Percentiles rank a stretch among this genome's conserved stretches.
These are phyloP conservation scores for Parnassius glacialis DNA, from an alignment of 2,888 invertebrate genomes.

Conservation along the genomic window DNA sequence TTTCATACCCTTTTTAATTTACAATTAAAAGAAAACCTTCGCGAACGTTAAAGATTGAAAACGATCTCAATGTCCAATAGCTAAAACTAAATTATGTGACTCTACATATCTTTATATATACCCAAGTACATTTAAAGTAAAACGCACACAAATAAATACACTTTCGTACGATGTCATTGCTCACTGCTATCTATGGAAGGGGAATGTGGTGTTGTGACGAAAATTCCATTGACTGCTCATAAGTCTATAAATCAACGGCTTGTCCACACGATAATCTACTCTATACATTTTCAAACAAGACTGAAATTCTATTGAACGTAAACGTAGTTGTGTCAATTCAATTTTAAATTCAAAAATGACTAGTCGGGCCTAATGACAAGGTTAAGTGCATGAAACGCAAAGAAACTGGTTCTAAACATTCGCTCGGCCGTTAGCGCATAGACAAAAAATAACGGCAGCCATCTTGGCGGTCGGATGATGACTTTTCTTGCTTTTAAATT, in stretches of 20 bases:
- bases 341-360: constrained; percentile 41
- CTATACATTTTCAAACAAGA: neutral
- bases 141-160: constrained; percentile 30
- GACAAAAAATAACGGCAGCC: constrained; percentile 44
- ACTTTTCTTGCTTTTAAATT: constrained; percentile 37
- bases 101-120: neutral
- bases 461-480: constrained; percentile 42
- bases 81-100: neutral
- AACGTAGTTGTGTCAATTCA: constrained; percentile 29
- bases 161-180: constrained; percentile 40
- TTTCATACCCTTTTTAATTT: too few relatives aligned
- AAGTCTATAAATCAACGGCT: constrained; percentile 23
- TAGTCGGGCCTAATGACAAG: constrained; percentile 47
- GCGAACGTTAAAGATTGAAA: too few relatives aligned
- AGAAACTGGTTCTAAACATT: constrained; percentile 48
- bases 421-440: constrained; percentile 42
- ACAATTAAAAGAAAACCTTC: too few relatives aligned
- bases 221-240: constrained; percentile 34
- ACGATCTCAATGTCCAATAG: too few relatives aligned
- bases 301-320: constrained; percentile 1
- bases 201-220: constrained; percentile 40
- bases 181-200: constrained; percentile 38
- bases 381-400: constrained; percentile 47
- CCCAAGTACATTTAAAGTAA: constrained; percentile 4
- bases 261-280: constrained; percentile 22